Evolutionary conservation across 2,888 invertebrate genomes (phyloP).

Genomic region (Oxycera nigricornis): DNA sequence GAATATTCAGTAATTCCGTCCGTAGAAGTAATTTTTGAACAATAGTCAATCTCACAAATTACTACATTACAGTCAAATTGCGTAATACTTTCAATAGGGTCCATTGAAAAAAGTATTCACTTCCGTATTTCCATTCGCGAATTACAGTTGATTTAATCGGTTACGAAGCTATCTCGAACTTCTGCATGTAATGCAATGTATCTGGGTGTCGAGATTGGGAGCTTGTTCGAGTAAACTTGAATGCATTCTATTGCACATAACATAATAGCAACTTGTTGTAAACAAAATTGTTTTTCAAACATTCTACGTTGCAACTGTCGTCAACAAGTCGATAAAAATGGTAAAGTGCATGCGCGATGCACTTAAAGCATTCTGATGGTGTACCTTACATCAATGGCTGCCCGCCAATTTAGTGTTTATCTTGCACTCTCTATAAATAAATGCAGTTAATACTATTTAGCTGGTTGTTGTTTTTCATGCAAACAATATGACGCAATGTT

Average conservation of each 20-base stretch:
- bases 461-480: background rate
- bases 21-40: too few relatives aligned
- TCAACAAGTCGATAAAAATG: background rate
- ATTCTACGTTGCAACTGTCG: background rate
- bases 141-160: background rate
- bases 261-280: background rate
- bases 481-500: background rate
- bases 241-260: background rate
- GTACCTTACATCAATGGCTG: too few relatives aligned
- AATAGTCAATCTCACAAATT: too few relatives aligned
- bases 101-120: background rate
- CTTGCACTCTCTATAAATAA: too few relatives aligned
- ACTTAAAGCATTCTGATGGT: background rate
- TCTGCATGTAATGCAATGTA: background rate
- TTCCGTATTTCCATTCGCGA: background rate
- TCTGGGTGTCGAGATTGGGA: background rate
- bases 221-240: background rate
- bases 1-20: too few relatives aligned
- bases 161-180: background rate
- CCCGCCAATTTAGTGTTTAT: too few relatives aligned
- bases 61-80: too few relatives aligned
- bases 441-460: too few relatives aligned
- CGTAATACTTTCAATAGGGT: too few relatives aligned
- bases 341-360: background rate
- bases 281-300: background rate